These are phyloP conservation scores for Parauchenoglanis punctatus DNA, from an alignment of 2,797 vertebrate species.

Conservation along the genomic window DNA sequence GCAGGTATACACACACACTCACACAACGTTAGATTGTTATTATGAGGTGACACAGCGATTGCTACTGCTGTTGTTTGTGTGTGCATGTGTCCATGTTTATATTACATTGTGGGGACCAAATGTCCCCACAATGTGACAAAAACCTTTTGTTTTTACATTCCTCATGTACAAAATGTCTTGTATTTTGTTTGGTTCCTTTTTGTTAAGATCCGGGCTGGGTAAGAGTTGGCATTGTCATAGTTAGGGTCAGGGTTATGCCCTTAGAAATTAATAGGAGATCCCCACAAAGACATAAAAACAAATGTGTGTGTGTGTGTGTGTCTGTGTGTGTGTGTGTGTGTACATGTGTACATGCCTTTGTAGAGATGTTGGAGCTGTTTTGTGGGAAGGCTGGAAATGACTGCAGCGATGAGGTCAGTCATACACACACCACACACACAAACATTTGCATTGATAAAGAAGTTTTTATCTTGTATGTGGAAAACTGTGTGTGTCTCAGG, in stretches of 20 bases:
- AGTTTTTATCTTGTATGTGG: background rate
- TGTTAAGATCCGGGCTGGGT: too few species aligned
- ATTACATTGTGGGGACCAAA: too few species aligned
- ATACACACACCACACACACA: background rate
- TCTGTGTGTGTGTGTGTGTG: background rate
- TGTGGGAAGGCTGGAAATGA: constrained; percentile 21
- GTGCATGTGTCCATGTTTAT: too few species aligned
- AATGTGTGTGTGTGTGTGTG: too few species aligned
- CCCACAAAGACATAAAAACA: too few species aligned
- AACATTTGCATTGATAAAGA: background rate
- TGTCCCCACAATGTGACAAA: too few species aligned
- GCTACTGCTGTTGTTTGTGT: background rate
- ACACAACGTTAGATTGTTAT: background rate
- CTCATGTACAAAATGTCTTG: too few species aligned
- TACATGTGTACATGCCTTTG: background rate
- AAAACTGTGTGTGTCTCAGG: background rate
- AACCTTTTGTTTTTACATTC: too few species aligned
- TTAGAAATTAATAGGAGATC: too few species aligned
- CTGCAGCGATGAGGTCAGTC: constrained; percentile 41
- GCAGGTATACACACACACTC: constrained; percentile 17
- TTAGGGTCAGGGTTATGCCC: too few species aligned
- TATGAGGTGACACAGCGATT: background rate
- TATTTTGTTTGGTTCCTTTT: too few species aligned
- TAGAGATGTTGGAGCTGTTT: constrained; percentile 43
- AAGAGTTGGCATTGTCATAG: too few species aligned